Evolutionary conservation across 2,113 vertebrate genomes (phyloP).

Genomic region (Setophaga petechia): DNA sequence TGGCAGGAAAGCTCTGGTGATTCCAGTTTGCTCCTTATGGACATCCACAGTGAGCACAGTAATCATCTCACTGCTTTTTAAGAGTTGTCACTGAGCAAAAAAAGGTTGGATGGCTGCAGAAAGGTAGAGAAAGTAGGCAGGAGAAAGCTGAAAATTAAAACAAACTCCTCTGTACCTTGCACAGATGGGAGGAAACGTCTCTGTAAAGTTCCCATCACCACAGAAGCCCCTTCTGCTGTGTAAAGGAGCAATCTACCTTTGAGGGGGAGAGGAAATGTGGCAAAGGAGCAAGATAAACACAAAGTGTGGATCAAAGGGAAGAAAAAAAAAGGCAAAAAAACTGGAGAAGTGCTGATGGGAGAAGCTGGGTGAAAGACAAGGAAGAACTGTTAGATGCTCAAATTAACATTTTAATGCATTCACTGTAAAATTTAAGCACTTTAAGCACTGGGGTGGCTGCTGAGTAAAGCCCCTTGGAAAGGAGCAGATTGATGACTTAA

Average conservation of each 20-base stretch:
- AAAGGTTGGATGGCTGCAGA: neutral
- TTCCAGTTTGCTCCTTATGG: neutral
- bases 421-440: neutral
- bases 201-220: neutral
- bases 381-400: neutral
- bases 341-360: neutral
- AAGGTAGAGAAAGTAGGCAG: neutral
- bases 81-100: neutral
- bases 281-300: neutral
- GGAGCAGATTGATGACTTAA: neutral
- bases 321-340: neutral
- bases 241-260: neutral
- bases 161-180: neutral
- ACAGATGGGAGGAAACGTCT: neutral
- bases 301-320: neutral
- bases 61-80: neutral
- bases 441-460: neutral
- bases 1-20: constrained; percentile 46
- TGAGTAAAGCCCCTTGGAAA: neutral
- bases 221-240: neutral
- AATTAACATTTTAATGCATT: constrained; percentile 33
- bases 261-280: neutral
- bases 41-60: neutral
- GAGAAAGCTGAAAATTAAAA: neutral
- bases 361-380: neutral